Percentiles rank a stretch among this genome's conserved stretches.
These are phyloP conservation scores for Eupithecia exiguata DNA, from an alignment of 2,888 invertebrate species.

Conservation along the genomic window DNA sequence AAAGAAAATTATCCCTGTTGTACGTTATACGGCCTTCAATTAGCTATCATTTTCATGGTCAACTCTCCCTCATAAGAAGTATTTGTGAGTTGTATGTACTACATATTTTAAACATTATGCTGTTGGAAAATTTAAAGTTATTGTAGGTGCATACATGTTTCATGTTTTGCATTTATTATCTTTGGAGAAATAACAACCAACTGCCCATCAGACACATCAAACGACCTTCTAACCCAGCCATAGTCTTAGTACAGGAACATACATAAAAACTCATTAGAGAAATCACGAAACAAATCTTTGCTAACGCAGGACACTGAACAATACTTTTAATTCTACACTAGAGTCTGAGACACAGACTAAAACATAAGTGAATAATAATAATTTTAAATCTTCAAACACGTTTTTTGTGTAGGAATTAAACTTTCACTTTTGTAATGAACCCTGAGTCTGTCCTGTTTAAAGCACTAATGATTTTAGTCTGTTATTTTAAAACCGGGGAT, in stretches of 20 bases:
- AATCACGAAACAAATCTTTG: too few relatives aligned
- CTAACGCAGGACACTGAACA: too few relatives aligned
- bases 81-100: not conserved
- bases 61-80: not conserved
- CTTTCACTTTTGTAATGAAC: constrained; percentile 70
- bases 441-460: constrained; percentile 48
- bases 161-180: too few relatives aligned
- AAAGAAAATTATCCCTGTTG: too few relatives aligned
- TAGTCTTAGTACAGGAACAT: too few relatives aligned
- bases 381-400: not conserved
- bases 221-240: too few relatives aligned
- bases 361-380: too few relatives aligned
- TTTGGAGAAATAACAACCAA: too few relatives aligned
- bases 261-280: too few relatives aligned
- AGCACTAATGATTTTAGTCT: constrained; percentile 77
- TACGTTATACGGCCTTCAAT: not conserved
- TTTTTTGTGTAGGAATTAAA: not conserved
- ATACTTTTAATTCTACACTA: too few relatives aligned
- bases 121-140: not conserved
- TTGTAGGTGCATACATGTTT: too few relatives aligned
- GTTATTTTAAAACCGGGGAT: constrained; percentile 56
- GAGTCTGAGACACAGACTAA: too few relatives aligned
- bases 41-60: not conserved
- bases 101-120: not conserved
- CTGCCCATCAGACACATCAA: not conserved